phyloP scores from a whole-genome alignment of 1,140 invertebrate genomes.

The Holotrichia oblita region DNA sequence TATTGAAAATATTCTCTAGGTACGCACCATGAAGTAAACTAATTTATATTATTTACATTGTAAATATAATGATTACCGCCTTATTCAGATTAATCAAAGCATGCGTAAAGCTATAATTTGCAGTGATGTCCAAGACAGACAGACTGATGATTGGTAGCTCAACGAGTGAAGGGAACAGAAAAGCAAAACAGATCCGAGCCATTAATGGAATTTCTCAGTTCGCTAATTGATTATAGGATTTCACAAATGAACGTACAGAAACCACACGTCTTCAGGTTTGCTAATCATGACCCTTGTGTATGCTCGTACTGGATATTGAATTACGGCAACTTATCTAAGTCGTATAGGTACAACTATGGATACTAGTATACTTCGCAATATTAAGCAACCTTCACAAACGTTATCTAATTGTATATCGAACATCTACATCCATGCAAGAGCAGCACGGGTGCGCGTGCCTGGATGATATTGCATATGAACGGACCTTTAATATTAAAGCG shows the following conservation, averaged over 20 bases:
- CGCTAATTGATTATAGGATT: conserved; percentile 12
- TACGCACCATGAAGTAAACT: too few relatives aligned
- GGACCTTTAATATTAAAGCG: not conserved
- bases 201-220: conserved; percentile 28
- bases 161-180: not conserved
- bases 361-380: not conserved
- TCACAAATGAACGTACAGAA: conserved; percentile 2
- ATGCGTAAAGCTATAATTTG: not conserved
- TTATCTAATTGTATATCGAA: not conserved
- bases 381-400: not conserved
- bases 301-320: not conserved
- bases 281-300: not conserved
- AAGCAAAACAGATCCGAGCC: not conserved
- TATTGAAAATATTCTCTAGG: too few relatives aligned
- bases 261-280: conserved; percentile 6
- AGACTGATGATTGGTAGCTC: not conserved
- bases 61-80: not conserved
- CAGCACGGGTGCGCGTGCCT: not conserved
- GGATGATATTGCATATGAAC: not conserved
- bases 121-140: not conserved
- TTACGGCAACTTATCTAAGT: not conserved
- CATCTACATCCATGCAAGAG: not conserved
- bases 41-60: too few relatives aligned
- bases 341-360: not conserved
- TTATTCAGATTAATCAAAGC: not conserved